These are phyloP conservation scores for Hirtodrosophila duncani DNA, from an alignment of 2,888 invertebrate genomes.

Conservation along the genomic window DNA sequence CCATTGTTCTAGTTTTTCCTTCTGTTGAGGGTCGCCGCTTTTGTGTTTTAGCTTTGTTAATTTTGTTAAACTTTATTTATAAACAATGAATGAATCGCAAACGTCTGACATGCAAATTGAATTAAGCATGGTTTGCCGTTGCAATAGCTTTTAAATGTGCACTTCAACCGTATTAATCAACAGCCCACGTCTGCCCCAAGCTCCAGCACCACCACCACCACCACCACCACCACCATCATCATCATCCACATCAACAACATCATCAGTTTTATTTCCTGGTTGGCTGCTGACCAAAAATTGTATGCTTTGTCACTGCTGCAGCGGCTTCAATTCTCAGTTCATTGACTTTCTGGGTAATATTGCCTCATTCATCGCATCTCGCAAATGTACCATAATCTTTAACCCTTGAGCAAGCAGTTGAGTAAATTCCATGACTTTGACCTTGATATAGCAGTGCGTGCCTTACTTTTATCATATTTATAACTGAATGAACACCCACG, in stretches of 20 bases:
- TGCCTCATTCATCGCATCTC: constrained; percentile 1
- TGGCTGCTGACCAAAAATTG: constrained; percentile 18
- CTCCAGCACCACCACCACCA: too few species aligned
- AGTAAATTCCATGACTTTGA: constrained; percentile 27
- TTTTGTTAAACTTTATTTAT: constrained; percentile 34
- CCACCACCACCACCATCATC: too few species aligned
- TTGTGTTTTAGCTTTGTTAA: constrained; percentile 39
- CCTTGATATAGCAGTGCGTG: constrained; percentile 34
- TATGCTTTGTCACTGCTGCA: constrained; percentile 22
- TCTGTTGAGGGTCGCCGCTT: constrained; percentile 22
- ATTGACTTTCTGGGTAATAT: constrained; percentile 31
- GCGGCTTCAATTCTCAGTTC: constrained; percentile 27
- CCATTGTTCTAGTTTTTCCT: constrained; percentile 49
- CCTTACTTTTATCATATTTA: too few species aligned
- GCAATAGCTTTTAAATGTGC: constrained; percentile 25
- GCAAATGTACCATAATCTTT: constrained; percentile 20
- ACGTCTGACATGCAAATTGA: constrained; percentile 46
- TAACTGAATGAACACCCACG: too few species aligned
- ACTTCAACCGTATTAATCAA: constrained; percentile 51
- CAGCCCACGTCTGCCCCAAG: too few species aligned
- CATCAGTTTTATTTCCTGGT: constrained; percentile 27
- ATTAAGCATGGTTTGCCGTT: constrained; percentile 40
- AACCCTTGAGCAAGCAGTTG: too few species aligned
- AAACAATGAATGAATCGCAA: constrained; percentile 25
- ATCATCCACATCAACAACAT: not conserved